Base-by-base conservation (phyloP, 2,113 vertebrate genomes). In the Psittacula cyanocephala region DNA sequence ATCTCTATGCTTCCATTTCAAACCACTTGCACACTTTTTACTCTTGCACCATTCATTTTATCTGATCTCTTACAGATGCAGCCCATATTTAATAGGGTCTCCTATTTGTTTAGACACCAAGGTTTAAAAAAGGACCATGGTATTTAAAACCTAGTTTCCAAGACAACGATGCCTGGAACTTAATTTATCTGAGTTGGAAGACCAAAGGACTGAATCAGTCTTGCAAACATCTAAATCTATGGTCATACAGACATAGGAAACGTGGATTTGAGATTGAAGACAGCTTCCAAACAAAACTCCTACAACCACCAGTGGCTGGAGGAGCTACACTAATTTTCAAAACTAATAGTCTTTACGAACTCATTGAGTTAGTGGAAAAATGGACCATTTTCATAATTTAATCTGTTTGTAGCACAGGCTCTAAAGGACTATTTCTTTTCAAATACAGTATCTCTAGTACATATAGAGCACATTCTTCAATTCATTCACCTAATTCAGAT, bases 131-230 rank as follows among this genome's bases (percentile, higher is more conserved):
- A 70, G 29, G n/a, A 89, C n/a, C 31, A 64, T 25, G 64, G 63
- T 78, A 91, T 91, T 93, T 90, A 71, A 94, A 96, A 78, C 18
- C 25, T n/a, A 64, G 91, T 97, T 94, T 88, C 90, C 64, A 88
- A 88, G 85, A 95, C 91, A 91, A 90, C 82, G 75, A 72, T 74
- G 33, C 19, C 55, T 60, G 85, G 47, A 81, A 88, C 16, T 81
- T 74, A 64, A 71, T 60, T 96, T 49, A 28, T 83, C 44, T 60
- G 55, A 53, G 27, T 14, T 90, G 79, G 64, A 83, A 86, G 76
- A 70, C 8, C 49, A 71, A 46, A 77, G 37, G 46, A 71, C 13
- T 39, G 46, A 80, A 77, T 83, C 55, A 39, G 29, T 35, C 33
- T 69, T 60, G 33, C 37, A 86, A 64, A 63, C 33, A 80, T 43